phyloP scores from a whole-genome alignment of 2,797 vertebrate species.

The Sebastes diploproa region DNA sequence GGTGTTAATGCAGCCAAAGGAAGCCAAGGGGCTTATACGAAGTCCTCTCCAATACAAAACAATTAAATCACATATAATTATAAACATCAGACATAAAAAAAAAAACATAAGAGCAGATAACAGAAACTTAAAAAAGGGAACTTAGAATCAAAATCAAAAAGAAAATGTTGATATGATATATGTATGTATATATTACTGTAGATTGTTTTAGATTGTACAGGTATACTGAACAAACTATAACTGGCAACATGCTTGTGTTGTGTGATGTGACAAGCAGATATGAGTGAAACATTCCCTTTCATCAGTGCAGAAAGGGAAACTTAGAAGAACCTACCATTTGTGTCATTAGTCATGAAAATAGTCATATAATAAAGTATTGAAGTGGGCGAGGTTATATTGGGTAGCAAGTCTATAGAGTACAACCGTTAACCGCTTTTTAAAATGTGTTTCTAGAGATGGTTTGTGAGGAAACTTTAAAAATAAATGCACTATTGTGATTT shows the following conservation, averaged over 20 bases:
- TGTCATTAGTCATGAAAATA: conserved; percentile 1
- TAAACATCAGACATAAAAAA: background rate
- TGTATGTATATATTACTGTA: background rate
- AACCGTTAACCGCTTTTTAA: background rate
- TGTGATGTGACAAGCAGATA: background rate
- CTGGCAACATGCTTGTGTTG: too few species aligned
- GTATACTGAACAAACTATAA: background rate
- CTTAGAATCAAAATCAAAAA: background rate
- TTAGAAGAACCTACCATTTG: background rate
- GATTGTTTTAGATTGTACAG: background rate
- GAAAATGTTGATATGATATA: too few species aligned
- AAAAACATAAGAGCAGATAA: background rate
- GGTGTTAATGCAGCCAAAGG: too few species aligned
- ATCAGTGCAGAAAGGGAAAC: background rate
- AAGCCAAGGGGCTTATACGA: background rate
- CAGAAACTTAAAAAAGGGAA: background rate
- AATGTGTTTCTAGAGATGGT: background rate
- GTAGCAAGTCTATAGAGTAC: background rate
- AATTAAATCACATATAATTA: background rate
- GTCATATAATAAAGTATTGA: background rate
- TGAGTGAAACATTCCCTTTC: too few species aligned
- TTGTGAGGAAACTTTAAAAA: background rate
- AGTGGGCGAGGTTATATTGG: background rate
- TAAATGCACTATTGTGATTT: too few species aligned
- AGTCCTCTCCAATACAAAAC: background rate